A percentile compares a stretch with the other conserved stretches of the same genome.
phyloP scores from a whole-genome alignment of 2,797 vertebrate species.

The Gallinago nigripennis region DNA sequence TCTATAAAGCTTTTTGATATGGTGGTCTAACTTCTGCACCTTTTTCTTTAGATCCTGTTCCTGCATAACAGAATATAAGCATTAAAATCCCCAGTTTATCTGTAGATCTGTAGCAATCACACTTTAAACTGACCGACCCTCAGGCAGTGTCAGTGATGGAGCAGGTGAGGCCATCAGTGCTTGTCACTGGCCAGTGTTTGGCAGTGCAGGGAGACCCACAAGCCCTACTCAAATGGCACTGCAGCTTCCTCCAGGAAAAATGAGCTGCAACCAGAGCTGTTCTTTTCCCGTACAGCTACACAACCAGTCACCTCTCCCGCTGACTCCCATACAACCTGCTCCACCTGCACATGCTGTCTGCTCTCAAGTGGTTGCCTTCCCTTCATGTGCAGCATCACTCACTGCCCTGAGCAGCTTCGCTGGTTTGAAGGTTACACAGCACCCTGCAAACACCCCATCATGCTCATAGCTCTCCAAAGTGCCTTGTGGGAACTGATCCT shows the following conservation, averaged over 20 bases:
- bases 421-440: background rate
- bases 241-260: background rate
- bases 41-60: slow-evolving; percentile 70
- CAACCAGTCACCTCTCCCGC: background rate
- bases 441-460: background rate
- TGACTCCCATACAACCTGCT: background rate
- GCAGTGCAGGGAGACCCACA: background rate
- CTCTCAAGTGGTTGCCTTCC: background rate
- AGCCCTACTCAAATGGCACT: background rate
- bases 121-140: background rate
- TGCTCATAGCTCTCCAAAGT: background rate
- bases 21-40: slow-evolving; percentile 80
- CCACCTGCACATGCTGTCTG: background rate
- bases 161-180: background rate
- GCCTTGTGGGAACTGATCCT: background rate
- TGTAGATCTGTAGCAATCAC: background rate
- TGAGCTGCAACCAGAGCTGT: background rate
- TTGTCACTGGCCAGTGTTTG: background rate
- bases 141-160: background rate
- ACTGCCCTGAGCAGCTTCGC: background rate
- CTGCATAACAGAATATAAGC: background rate
- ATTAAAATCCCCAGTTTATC: background rate
- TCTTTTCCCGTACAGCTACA: background rate
- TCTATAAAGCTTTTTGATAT: slow-evolving; percentile 81
- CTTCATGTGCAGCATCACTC: background rate